phyloP scores from a whole-genome alignment of 1,140 invertebrate species.

The Anoplophora glabripennis region DNA sequence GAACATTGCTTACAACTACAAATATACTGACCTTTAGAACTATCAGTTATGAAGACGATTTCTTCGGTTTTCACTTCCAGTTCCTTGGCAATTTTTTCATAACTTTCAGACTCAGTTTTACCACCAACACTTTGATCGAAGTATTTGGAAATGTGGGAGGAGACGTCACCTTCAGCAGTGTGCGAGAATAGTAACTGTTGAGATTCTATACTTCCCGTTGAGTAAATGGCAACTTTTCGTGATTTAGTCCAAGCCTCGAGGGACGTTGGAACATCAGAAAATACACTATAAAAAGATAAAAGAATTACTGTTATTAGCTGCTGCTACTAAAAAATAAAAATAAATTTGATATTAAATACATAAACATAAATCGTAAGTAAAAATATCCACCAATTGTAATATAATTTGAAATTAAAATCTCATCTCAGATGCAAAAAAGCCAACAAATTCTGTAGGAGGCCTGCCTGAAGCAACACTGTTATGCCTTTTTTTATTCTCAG shows the following conservation, averaged over 20 bases:
- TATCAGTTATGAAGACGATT: constrained; percentile 83
- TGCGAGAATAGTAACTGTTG: constrained; percentile 86
- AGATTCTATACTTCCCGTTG: constrained; percentile 86
- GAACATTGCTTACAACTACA: too few species aligned
- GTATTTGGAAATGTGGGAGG: constrained; percentile 71
- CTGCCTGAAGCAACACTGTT: too few species aligned
- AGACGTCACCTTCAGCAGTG: constrained; percentile 73
- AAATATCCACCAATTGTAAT: too few species aligned
- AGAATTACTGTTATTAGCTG: too few species aligned
- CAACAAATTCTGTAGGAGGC: too few species aligned
- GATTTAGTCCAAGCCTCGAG: constrained; percentile 70
- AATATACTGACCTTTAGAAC: constrained; percentile 62
- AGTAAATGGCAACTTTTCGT: constrained; percentile 81
- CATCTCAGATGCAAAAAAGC: too few species aligned
- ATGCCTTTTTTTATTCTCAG: too few species aligned
- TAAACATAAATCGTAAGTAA: too few species aligned
- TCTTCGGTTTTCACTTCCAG: constrained; percentile 62
- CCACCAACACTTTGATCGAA: constrained; percentile 81
- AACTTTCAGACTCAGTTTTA: constrained; percentile 73
- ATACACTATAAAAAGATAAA: constrained; percentile 53
- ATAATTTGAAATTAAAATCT: too few species aligned
- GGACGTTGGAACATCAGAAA: constrained; percentile 74
- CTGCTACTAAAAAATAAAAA: too few species aligned
- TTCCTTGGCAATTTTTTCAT: constrained; percentile 70
- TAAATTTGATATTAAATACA: too few species aligned